These are phyloP conservation scores for Podarcis raffonei DNA, from an alignment of 2,113 vertebrate genomes.

Conservation along the genomic window DNA sequence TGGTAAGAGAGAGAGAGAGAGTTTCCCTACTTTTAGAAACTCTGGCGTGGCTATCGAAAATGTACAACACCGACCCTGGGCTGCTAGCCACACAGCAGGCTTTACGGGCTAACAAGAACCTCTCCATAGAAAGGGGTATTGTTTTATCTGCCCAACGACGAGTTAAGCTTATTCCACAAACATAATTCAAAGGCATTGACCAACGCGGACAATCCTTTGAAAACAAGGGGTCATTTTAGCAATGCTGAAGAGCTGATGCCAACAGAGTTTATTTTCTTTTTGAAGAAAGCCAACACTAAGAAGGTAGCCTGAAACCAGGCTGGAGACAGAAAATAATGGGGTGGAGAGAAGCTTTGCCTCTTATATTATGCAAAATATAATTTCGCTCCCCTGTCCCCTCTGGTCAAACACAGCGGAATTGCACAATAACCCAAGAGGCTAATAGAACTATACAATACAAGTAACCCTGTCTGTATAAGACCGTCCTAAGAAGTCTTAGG, in stretches of 20 bases:
- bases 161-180: background rate
- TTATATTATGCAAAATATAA: background rate
- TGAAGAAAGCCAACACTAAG: background rate
- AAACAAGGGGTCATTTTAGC: background rate
- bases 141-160: background rate
- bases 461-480: too few relatives aligned
- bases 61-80: background rate
- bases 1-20: conserved; percentile 65
- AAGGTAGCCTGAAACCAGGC: background rate
- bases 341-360: background rate
- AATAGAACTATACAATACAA: background rate
- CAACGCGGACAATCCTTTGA: background rate
- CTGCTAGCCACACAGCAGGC: background rate
- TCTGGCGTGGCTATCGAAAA: background rate
- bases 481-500: too few relatives aligned
- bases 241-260: background rate
- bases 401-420: background rate
- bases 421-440: background rate
- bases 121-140: background rate
- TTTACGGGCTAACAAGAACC: background rate
- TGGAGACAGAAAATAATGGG: background rate
- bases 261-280: background rate
- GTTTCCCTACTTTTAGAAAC: background rate
- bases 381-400: background rate
- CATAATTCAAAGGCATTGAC: background rate